Percentiles rank a stretch among this genome's conserved stretches.
Evolutionary conservation across 2,113 vertebrate species (phyloP).

Genomic region (Saguinus midas): DNA sequence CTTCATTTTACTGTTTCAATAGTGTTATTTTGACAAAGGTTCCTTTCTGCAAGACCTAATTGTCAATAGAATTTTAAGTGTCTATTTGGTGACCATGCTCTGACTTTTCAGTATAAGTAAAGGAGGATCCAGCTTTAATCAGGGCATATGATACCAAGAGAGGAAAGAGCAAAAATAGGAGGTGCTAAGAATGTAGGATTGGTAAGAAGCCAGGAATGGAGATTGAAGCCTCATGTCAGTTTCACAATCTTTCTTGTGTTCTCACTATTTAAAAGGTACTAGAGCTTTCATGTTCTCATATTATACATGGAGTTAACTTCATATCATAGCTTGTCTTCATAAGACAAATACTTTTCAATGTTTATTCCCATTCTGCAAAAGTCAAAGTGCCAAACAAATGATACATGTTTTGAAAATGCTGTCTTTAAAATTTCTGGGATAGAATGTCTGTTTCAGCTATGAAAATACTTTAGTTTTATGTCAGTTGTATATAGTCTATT

Average conservation of each 20-base stretch:
- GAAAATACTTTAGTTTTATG: not conserved
- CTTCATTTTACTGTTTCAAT: not conserved
- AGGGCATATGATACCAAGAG: accelerated
- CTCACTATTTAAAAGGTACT: too few relatives aligned
- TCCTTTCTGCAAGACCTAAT: not conserved
- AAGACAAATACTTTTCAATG: not conserved
- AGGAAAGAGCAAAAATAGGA: not conserved
- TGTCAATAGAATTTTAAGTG: not conserved
- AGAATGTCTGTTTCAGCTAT: not conserved
- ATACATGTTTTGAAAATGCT: not conserved
- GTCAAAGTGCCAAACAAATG: not conserved
- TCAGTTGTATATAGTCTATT: not conserved
- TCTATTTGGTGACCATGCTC: not conserved
- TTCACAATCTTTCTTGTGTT: not conserved
- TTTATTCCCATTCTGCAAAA: not conserved
- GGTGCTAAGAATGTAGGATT: not conserved
- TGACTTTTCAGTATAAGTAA: not conserved
- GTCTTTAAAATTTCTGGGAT: not conserved
- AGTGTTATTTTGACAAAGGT: not conserved
- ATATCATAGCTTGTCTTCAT: not conserved
- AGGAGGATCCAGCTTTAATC: not conserved
- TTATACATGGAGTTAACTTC: not conserved
- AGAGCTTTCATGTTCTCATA: not conserved
- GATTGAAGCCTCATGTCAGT: not conserved
- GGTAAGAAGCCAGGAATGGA: too few relatives aligned